A percentile compares a stretch with the other conserved stretches of the same genome.
These are phyloP conservation scores for Cydia splendana DNA, from an alignment of 1,140 invertebrate species.

Conservation along the genomic window DNA sequence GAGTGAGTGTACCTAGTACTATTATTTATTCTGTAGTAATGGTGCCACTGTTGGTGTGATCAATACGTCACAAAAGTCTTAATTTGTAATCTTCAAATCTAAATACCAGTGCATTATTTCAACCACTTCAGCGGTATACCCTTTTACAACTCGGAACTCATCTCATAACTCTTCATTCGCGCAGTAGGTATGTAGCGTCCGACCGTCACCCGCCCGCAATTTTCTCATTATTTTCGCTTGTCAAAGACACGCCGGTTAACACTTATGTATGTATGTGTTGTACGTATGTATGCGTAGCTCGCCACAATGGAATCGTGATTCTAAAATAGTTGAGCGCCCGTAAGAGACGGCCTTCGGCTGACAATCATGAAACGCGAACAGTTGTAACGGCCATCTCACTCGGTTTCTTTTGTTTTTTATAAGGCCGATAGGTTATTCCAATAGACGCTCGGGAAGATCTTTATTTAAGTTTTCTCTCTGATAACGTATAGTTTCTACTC, in stretches of 20 bases:
- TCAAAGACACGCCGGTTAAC: background rate
- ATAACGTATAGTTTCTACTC: too few species aligned
- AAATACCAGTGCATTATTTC: too few species aligned
- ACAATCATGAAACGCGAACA: background rate
- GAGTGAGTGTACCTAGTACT: too few species aligned
- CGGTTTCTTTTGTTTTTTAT: background rate
- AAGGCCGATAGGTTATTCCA: background rate
- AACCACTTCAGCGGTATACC: too few species aligned
- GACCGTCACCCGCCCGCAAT: slow-evolving; percentile 11
- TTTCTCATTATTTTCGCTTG: slow-evolving; percentile 29
- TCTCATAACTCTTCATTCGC: slow-evolving; percentile 5
- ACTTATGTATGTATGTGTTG: background rate
- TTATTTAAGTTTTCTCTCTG: too few species aligned
- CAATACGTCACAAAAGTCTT: too few species aligned
- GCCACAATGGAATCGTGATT: slow-evolving; percentile 23
- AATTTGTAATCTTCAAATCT: too few species aligned
- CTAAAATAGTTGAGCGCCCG: slow-evolving; percentile 12
- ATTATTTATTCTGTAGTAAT: too few species aligned
- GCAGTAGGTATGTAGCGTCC: background rate
- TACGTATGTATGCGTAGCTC: background rate
- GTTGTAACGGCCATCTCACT: background rate
- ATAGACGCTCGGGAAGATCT: too few species aligned
- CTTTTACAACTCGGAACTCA: too few species aligned
- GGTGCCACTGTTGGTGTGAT: too few species aligned
- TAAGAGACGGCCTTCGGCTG: slow-evolving; percentile 6